Evolutionary conservation across 2,797 vertebrate genomes (phyloP).

Genomic region (Mus minutoides): DNA sequence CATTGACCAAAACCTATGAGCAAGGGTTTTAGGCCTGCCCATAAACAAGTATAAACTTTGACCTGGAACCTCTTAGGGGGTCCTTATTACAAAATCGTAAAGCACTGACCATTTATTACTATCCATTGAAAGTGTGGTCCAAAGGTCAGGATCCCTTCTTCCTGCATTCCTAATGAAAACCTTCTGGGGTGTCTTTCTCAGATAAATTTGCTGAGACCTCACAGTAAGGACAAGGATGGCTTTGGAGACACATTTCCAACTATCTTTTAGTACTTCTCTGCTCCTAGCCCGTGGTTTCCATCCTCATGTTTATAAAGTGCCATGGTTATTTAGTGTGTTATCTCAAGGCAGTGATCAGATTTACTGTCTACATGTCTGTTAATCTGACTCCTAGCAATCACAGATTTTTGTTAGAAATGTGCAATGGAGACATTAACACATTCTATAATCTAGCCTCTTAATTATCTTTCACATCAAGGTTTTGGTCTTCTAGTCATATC

Average conservation of each 20-base stretch:
- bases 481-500: neutral
- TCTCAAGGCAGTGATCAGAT: neutral
- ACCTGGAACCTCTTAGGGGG: neutral
- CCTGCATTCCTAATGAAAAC: neutral
- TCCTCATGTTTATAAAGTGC: neutral
- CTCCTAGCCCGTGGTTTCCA: neutral
- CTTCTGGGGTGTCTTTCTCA: rapidly evolving
- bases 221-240: rapidly evolving
- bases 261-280: neutral
- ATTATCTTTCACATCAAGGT: neutral
- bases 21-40: neutral
- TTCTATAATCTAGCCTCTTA: neutral
- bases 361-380: neutral
- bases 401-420: neutral
- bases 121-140: no score
- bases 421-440: neutral
- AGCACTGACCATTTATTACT: rapidly evolving
- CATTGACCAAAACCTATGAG: neutral
- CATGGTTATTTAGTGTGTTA: neutral
- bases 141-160: no score
- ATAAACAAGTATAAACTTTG: neutral
- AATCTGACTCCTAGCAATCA: neutral
- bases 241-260: neutral
- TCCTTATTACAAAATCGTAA: neutral
- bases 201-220: neutral